Conservation (phyloP, 2,888 invertebrate genomes). For the Philonicus albiceps region DNA sequence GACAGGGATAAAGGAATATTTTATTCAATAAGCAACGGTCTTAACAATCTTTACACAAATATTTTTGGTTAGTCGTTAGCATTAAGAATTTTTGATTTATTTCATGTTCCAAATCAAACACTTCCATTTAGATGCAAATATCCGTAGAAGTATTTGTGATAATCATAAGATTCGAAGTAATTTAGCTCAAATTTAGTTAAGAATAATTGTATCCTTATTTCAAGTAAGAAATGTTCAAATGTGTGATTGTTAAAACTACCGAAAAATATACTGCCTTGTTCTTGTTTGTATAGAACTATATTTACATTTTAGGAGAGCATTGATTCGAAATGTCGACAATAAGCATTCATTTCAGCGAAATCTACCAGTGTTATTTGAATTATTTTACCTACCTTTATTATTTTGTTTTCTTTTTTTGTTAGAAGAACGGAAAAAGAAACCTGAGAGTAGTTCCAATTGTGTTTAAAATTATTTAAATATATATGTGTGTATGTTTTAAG, state of each 20-base stretch:
- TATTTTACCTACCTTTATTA: background rate
- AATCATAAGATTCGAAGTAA: background rate
- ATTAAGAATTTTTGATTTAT: background rate
- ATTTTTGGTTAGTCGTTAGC: slow-evolving; percentile 72
- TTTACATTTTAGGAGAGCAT: background rate
- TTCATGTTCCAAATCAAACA: background rate
- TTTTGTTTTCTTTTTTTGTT: background rate
- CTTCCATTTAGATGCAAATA: background rate
- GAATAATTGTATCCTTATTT: background rate
- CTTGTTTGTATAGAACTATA: background rate
- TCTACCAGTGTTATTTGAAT: background rate
- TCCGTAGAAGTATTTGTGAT: background rate
- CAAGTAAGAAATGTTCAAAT: background rate
- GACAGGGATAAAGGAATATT: slow-evolving; percentile 70
- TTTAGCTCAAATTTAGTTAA: background rate
- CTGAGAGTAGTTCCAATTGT: background rate
- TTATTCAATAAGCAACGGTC: slow-evolving; percentile 78
- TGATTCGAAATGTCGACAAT: slow-evolving; percentile 5
- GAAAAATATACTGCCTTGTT: slow-evolving; percentile 26
- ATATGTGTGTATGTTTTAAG: background rate
- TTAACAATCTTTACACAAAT: slow-evolving; percentile 79
- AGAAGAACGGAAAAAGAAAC: background rate
- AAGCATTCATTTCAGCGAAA: background rate
- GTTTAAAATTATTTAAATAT: background rate
- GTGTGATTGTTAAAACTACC: background rate